A percentile compares a stretch with the other conserved stretches of the same genome.
Evolutionary conservation across 2,113 vertebrate genomes (phyloP).

Genomic region (Mus spicilegus): DNA sequence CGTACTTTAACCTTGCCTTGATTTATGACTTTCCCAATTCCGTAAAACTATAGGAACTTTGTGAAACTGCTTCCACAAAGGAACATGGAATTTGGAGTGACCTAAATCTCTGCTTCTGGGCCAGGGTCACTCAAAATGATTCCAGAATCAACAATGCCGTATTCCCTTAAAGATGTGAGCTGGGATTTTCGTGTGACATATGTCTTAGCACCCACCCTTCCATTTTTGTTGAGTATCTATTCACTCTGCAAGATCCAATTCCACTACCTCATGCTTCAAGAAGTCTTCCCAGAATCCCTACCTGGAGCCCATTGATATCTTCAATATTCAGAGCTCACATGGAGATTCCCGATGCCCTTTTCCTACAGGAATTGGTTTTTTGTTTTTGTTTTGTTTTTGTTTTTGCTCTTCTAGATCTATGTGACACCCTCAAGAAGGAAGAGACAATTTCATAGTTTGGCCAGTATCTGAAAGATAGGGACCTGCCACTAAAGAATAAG

Average conservation of each 20-base stretch:
- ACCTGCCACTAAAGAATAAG: not conserved
- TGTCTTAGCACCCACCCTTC: not conserved
- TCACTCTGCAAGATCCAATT: not conserved
- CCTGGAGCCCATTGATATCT: not conserved
- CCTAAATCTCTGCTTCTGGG: not conserved
- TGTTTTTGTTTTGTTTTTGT: too few relatives aligned
- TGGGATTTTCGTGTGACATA: not conserved
- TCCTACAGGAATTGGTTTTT: not conserved
- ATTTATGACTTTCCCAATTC: not conserved
- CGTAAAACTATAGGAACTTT: not conserved
- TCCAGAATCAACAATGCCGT: not conserved
- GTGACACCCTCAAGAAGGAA: not conserved
- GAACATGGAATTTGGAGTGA: not conserved
- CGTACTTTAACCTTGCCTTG: not conserved
- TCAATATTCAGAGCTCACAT: not conserved
- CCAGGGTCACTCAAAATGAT: not conserved
- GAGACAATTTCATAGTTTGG: not conserved
- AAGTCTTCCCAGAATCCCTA: not conserved
- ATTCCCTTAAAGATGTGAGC: not conserved
- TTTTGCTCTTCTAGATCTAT: not conserved
- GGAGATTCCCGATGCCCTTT: not conserved
- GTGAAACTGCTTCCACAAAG: not conserved
- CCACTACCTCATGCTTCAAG: not conserved
- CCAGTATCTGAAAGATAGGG: not conserved
- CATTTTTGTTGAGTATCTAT: not conserved